These are phyloP conservation scores for Aphidius gifuensis DNA, from an alignment of 1,140 invertebrate genomes.

Conservation along the genomic window DNA sequence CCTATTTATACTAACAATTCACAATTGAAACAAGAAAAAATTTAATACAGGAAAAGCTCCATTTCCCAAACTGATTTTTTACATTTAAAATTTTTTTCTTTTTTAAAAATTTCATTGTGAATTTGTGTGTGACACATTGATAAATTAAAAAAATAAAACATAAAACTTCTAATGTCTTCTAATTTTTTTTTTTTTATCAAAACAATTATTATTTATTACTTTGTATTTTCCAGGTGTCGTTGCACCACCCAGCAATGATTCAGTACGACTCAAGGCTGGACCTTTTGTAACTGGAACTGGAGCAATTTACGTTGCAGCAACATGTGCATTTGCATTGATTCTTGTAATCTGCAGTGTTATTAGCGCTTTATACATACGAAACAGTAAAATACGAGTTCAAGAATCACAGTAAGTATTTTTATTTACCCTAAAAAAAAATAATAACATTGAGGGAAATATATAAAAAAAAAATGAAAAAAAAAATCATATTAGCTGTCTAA, in stretches of 20 bases:
- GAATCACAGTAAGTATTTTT: constrained; percentile 68
- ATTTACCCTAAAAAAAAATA: constrained; percentile 18
- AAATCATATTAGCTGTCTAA: constrained; percentile 1
- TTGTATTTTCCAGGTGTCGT: constrained; percentile 52
- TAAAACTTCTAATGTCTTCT: no score
- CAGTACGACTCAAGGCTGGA: constrained; percentile 62
- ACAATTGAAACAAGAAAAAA: neutral
- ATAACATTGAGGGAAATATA: neutral
- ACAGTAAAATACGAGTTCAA: constrained; percentile 72
- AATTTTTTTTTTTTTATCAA: no score
- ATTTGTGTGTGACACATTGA: no score
- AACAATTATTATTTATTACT: constrained; percentile 12
- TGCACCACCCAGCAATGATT: constrained; percentile 61
- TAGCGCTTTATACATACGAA: constrained; percentile 72
- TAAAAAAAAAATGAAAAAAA: neutral
- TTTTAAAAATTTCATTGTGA: no score
- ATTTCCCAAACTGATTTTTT: no score
- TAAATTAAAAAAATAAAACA: no score
- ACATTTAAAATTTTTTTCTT: no score
- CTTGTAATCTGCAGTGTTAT: constrained; percentile 70
- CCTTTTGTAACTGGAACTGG: constrained; percentile 63
- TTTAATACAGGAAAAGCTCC: neutral
- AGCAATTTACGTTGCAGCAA: constrained; percentile 75
- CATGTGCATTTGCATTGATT: constrained; percentile 74
- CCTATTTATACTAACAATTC: neutral